Conservation (phyloP, 2,888 invertebrate genomes). For the Cryptus viduatorius region DNA sequence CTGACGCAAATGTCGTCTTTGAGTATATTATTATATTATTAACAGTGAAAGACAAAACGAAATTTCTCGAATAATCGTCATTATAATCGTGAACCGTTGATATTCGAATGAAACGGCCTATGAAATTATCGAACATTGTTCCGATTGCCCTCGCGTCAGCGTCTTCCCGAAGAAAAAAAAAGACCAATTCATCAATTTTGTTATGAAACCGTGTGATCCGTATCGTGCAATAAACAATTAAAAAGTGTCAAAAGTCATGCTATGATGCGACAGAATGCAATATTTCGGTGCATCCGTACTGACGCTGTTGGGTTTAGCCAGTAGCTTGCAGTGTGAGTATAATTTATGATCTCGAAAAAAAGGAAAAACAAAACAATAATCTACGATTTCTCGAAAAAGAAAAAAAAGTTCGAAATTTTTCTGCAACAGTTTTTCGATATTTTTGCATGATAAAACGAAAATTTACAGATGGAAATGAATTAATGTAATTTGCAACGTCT, state of each 20-base stretch:
- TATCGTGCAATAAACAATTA: slow-evolving; percentile 30
- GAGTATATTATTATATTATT: slow-evolving; percentile 25
- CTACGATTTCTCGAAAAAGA: not conserved
- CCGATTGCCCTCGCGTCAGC: slow-evolving; percentile 10
- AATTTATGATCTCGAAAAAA: not conserved
- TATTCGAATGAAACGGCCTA: slow-evolving; percentile 7
- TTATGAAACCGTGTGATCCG: slow-evolving; percentile 35
- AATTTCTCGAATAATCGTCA: not conserved
- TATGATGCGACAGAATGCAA: slow-evolving; percentile 71
- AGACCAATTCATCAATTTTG: not conserved
- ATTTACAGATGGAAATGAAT: not conserved
- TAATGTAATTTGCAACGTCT: not conserved
- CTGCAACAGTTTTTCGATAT: not conserved
- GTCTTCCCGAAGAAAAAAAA: slow-evolving; percentile 11
- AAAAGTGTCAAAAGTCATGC: slow-evolving; percentile 54
- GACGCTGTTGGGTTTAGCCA: slow-evolving; percentile 63
- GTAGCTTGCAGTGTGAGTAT: slow-evolving; percentile 67
- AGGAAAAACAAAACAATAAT: not conserved
- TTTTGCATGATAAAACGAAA: not conserved
- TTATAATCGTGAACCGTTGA: not conserved
- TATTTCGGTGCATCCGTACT: slow-evolving; percentile 67
- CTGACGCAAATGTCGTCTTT: slow-evolving; percentile 40
- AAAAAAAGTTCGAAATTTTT: not conserved
- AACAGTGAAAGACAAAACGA: not conserved
- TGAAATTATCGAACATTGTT: not conserved